Evolutionary conservation across 2,113 vertebrate genomes (phyloP).

Genomic region (Hiodon tergisus): DNA sequence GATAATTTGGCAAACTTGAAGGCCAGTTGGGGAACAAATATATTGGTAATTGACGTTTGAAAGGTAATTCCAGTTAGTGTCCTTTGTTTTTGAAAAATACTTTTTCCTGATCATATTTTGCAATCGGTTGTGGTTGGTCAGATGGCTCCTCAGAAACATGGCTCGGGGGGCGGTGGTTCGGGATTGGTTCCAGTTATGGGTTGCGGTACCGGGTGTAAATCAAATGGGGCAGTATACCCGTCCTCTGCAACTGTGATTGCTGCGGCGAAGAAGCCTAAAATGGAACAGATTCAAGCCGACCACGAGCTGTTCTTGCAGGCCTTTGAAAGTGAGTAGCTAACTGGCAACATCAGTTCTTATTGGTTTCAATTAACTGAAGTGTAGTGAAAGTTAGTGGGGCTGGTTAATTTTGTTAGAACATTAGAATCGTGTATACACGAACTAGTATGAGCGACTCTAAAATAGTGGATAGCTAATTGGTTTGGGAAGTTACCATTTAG

Average conservation of each 20-base stretch:
- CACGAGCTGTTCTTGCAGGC: conserved; percentile 95
- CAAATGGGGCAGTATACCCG: conserved; percentile 58
- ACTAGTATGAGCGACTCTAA: neutral
- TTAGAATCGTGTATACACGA: no score
- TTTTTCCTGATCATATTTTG: conserved; percentile 22
- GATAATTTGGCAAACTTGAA: neutral
- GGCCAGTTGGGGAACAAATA: conserved; percentile 2
- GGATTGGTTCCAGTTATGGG: conserved; percentile 39
- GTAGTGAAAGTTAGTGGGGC: no score
- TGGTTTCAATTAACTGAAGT: neutral
- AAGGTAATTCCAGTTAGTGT: conserved; percentile 13
- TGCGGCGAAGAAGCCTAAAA: conserved; percentile 81
- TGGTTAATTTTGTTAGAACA: no score
- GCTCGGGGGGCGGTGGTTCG: conserved; percentile 57
- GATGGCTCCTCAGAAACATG: conserved; percentile 66
- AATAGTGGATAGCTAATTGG: neutral
- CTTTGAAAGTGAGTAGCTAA: conserved; percentile 86
- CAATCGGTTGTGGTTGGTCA: neutral
- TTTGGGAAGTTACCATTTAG: neutral
- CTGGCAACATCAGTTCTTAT: neutral
- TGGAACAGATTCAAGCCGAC: conserved; percentile 90
- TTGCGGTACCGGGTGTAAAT: conserved; percentile 51
- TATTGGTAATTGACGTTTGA: conserved; percentile 10
- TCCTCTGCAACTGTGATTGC: conserved; percentile 65
- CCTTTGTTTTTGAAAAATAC: conserved; percentile 60